Base-by-base conservation (phyloP, 30 jellyfish, hydroid and myxozoan genomes). In the Aurelia sp. region DNA sequence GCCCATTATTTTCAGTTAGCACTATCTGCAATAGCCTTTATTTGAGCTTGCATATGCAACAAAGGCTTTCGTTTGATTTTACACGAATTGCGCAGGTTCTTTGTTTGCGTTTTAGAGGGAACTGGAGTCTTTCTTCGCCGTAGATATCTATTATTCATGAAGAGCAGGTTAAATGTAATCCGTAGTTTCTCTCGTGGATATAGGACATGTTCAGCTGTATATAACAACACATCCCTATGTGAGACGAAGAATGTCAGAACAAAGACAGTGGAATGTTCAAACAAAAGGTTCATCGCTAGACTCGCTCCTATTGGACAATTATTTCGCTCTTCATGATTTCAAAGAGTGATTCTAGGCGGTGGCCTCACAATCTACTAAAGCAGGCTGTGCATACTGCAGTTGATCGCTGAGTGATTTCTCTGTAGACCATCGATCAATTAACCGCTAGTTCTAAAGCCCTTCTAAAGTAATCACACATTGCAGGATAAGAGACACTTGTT, bases 141-240 rank as follows among this genome's bases (percentile, higher is more conserved):
- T 76, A 1, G 38, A 9, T 1, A 76, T 76, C 18, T 58, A 76
- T 76, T 58, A 76, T 76, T 55, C 20, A 76, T 38, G 76, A 59
- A 47, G 76, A 76, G 87, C 87, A 76, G 77, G 87, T 47, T 40
- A 5, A n/a, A 20, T 61, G 63, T 57, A 76, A 55, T 61, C 67
- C 50, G 8, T 31, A 75, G 51, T 44, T 59, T 76, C 66, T 12
- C 22, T 19, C 21, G 58, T 24, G 19, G 31, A 72, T 12, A 51
- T 38, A 10, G 85, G 57, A 59, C 68, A 22, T 55, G 31, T 19
- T 74, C 85, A 74, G 73, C 85, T 74, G 74, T 74, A 53, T 53
- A 71, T 51, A 58, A 38, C 53, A 7, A 22, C 50, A 35, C 30
- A 41, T 19, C 53, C 60, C 38, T 53, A 58, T 76, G 17, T 60